Evolutionary conservation across 2,113 vertebrate species (phyloP).

Genomic region (Crotalus helleri): DNA sequence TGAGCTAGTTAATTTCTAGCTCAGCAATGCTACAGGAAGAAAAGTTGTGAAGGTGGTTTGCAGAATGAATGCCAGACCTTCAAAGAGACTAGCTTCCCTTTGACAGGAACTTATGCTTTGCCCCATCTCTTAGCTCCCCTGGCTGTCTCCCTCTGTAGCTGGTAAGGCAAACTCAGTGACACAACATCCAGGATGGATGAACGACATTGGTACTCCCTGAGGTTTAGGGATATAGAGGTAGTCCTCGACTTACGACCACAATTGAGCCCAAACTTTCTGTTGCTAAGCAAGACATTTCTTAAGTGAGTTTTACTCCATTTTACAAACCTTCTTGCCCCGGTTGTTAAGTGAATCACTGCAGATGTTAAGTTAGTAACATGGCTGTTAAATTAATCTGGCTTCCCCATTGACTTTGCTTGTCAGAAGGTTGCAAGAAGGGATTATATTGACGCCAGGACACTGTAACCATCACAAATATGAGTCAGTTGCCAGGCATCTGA

Average conservation of each 20-base stretch:
- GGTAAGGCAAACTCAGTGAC: neutral
- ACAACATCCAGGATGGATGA: neutral
- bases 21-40: neutral
- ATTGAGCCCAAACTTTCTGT: neutral
- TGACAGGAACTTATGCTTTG: neutral
- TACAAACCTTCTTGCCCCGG: neutral
- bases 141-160: neutral
- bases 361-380: neutral
- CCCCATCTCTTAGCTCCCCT: neutral
- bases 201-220: neutral
- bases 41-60: neutral
- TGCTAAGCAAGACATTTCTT: neutral
- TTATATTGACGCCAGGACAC: neutral
- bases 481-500: neutral
- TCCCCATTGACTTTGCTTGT: neutral
- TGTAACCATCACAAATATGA: neutral
- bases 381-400: neutral
- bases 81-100: neutral
- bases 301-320: neutral
- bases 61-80: neutral
- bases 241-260: neutral
- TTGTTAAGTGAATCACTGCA: neutral
- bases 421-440: neutral
- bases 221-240: neutral
- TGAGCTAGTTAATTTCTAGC: neutral